These are phyloP conservation scores for Tetramorium simillimum DNA, from an alignment of 1,140 invertebrate species.

Conservation along the genomic window DNA sequence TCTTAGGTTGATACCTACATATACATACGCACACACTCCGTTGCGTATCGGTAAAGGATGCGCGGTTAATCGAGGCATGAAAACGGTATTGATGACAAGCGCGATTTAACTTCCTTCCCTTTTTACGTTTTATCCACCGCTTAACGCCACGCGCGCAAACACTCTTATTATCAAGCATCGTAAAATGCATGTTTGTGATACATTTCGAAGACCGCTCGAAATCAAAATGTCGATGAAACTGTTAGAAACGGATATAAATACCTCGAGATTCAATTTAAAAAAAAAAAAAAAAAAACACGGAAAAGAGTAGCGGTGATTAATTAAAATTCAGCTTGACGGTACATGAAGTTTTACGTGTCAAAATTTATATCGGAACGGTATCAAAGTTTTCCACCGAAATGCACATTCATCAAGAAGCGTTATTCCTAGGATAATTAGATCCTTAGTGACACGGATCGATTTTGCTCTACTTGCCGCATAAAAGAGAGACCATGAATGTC, in stretches of 20 bases:
- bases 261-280: neutral
- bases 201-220: neutral
- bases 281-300: neutral
- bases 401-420: neutral
- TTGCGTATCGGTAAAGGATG: constrained; percentile 35
- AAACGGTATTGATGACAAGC: constrained; percentile 56
- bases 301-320: neutral
- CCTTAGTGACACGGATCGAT: neutral
- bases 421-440: constrained; percentile 26
- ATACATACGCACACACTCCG: constrained; percentile 16
- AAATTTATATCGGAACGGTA: neutral
- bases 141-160: constrained; percentile 11
- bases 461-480: neutral
- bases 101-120: constrained; percentile 56
- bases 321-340: neutral
- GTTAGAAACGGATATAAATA: neutral
- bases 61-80: constrained; percentile 48
- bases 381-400: neutral
- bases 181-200: neutral
- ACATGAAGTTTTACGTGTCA: neutral
- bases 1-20: constrained; percentile 40
- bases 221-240: neutral
- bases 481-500: constrained; percentile 18
- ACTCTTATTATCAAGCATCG: constrained; percentile 16
- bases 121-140: constrained; percentile 47